phyloP scores from a whole-genome alignment of 2,113 vertebrate species.

The Lepidothrix coronata region DNA sequence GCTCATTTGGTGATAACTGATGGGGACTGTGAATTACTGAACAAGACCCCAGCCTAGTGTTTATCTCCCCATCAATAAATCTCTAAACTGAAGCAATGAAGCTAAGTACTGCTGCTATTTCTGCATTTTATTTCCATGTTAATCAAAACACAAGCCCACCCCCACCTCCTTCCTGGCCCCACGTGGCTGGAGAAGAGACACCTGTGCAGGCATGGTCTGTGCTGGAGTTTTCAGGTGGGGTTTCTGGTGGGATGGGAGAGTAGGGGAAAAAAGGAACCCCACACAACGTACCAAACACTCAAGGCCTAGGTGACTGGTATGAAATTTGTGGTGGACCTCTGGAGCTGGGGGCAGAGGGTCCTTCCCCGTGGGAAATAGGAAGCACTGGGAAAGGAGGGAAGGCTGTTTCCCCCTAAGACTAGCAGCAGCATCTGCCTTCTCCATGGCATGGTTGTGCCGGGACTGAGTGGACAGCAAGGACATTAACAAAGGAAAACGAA shows the following conservation, averaged over 20 bases:
- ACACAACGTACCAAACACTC: background rate
- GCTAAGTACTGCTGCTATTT: constrained; percentile 52
- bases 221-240: background rate
- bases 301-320: background rate
- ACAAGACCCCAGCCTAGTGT: constrained; percentile 45
- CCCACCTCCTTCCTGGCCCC: background rate
- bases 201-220: accelerated
- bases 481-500: background rate
- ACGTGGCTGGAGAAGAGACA: background rate
- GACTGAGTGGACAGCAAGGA: background rate
- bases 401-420: background rate
- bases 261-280: background rate
- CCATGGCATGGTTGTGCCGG: accelerated
- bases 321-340: background rate
- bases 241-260: too few species aligned
- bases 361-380: background rate
- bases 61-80: constrained; percentile 68
- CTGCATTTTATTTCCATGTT: constrained; percentile 71
- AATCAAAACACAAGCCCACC: constrained; percentile 49
- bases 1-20: constrained; percentile 62
- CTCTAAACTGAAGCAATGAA: constrained; percentile 62
- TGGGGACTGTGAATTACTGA: constrained; percentile 30
- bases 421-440: background rate
- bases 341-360: background rate
- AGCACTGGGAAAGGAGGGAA: background rate